Percentiles rank a stretch among this genome's conserved stretches.
These are phyloP conservation scores for Mamestra configurata DNA, from an alignment of 1,140 invertebrate species.

Conservation along the genomic window DNA sequence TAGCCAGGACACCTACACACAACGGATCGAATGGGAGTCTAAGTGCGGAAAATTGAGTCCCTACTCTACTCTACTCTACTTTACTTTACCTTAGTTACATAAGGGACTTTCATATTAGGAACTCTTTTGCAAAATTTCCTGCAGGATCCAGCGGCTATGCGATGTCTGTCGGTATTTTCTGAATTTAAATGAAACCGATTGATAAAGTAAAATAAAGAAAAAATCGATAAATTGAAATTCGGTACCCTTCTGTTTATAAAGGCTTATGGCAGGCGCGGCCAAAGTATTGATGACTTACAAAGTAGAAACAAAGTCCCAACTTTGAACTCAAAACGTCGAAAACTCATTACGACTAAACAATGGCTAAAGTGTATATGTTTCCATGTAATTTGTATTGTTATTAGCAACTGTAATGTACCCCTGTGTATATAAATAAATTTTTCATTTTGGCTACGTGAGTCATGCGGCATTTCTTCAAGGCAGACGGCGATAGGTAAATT, in stretches of 20 bases:
- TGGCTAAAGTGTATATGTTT: background rate
- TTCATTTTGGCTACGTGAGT: background rate
- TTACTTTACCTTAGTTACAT: no score
- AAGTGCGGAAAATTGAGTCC: no score
- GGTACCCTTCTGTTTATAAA: slow-evolving; percentile 2
- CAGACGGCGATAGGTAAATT: no score
- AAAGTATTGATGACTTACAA: slow-evolving; percentile 32
- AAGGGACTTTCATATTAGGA: no score
- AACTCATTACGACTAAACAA: slow-evolving; percentile 31
- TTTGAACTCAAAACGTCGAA: background rate
- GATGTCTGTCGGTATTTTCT: no score
- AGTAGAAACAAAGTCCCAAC: background rate
- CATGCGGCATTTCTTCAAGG: no score
- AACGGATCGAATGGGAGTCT: no score
- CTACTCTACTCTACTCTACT: no score
- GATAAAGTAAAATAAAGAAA: background rate
- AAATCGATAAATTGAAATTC: slow-evolving; percentile 17
- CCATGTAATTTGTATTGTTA: background rate
- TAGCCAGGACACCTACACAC: no score
- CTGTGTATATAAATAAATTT: background rate
- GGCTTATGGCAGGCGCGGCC: background rate
- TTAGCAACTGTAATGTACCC: background rate
- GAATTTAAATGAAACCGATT: no score
- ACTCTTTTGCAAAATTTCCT: no score
- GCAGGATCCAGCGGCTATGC: no score